phyloP scores from a whole-genome alignment of 2,113 vertebrate genomes.

The Hassar affinis region DNA sequence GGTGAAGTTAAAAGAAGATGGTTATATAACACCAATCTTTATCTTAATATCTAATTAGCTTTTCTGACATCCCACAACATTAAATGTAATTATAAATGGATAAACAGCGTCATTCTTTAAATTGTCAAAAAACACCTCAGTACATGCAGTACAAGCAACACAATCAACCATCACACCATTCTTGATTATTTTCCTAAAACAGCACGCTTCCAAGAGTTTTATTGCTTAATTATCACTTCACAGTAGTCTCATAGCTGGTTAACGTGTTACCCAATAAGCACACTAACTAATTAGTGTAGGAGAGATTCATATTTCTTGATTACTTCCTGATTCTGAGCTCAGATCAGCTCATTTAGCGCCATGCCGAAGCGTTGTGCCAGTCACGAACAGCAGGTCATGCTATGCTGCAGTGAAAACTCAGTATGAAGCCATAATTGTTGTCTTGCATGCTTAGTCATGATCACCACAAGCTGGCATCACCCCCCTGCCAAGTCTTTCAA shows the following conservation, averaged over 20 bases:
- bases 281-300: background rate
- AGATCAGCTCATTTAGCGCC: background rate
- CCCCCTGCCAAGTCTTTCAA: slow-evolving; percentile 22
- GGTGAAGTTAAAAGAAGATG: background rate
- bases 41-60: no score
- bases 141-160: background rate
- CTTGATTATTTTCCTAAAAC: background rate
- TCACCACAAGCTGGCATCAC: slow-evolving; percentile 15
- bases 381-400: slow-evolving; percentile 14
- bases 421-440: slow-evolving; percentile 13
- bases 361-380: background rate
- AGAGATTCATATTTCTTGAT: background rate
- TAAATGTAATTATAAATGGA: background rate
- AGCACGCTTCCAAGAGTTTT: background rate
- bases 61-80: background rate
- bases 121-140: background rate
- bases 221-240: slow-evolving; percentile 1
- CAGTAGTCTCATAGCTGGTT: background rate
- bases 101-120: background rate
- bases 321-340: background rate
- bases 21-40: no score
- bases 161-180: background rate
- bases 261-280: background rate
- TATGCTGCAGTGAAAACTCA: slow-evolving; percentile 23
- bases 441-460: slow-evolving; percentile 26